Evolutionary conservation across 2,888 invertebrate species (phyloP).

Genomic region (Cerastis rubricosa): DNA sequence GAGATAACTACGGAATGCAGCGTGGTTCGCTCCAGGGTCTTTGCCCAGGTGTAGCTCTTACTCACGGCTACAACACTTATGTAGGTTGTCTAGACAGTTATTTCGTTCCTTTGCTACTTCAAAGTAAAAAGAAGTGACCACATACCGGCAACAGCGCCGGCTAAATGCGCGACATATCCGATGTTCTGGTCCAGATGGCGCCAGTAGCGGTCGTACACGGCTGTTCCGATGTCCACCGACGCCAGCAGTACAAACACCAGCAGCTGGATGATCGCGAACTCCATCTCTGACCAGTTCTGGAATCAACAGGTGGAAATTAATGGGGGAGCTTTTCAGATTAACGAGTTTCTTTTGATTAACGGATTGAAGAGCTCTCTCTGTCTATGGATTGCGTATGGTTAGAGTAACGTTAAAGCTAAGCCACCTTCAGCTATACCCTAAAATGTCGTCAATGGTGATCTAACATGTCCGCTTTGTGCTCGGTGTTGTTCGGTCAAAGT

Average conservation of each 20-base stretch:
- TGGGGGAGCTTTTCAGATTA: neutral
- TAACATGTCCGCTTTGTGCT: no score
- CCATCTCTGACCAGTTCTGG: constrained; percentile 99
- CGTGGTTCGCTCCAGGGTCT: no score
- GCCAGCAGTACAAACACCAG: constrained; percentile 95
- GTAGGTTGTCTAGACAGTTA: no score
- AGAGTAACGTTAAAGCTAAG: no score
- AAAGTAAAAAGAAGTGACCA: no score
- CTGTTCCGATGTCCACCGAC: constrained; percentile 96
- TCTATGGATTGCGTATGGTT: neutral
- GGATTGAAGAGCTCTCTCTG: neutral
- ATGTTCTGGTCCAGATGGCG: constrained; percentile 93
- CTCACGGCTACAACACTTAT: no score
- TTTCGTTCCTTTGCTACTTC: no score
- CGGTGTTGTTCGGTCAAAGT: no score
- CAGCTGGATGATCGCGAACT: constrained; percentile 96
- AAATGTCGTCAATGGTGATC: no score
- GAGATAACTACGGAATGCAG: no score
- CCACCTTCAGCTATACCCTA: no score
- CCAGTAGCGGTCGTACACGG: constrained; percentile 96
- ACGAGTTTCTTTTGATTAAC: neutral
- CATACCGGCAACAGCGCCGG: constrained; percentile 96
- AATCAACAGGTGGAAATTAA: constrained; percentile 63
- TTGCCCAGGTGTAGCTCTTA: no score
- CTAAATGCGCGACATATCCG: constrained; percentile 98